Conservation (phyloP, 2,797 vertebrate genomes). For the Otolemur crassicaudatus region DNA sequence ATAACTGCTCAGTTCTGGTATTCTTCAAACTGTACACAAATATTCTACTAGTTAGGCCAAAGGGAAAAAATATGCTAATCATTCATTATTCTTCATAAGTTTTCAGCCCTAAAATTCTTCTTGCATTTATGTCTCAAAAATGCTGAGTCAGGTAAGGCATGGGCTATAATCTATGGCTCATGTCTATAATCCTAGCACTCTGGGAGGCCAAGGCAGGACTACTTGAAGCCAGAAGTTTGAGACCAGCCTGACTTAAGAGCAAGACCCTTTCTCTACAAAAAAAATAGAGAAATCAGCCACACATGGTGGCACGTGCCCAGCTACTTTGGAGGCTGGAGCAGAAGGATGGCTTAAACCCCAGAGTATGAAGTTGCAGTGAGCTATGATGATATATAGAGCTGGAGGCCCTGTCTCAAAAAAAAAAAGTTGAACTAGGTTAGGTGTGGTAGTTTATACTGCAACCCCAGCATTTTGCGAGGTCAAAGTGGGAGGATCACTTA, state of each 20-base stretch:
- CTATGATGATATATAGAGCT: not conserved
- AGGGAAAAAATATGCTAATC: not conserved
- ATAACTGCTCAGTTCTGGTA: not conserved
- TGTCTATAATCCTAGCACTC: not conserved
- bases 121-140: conserved; percentile 35
- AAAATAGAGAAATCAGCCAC: not conserved
- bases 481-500: not conserved
- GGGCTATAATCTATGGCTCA: not conserved
- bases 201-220: not conserved
- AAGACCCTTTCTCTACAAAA: not conserved
- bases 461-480: not conserved
- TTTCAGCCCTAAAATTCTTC: conserved; percentile 57
- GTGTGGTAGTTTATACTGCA: not conserved
- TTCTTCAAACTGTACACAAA: conserved; percentile 52
- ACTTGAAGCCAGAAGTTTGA: not conserved
- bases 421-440: not conserved
- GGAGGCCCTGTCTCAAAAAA: not conserved
- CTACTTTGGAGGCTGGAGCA: not conserved
- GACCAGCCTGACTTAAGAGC: not conserved
- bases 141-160: not conserved
- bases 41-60: conserved; percentile 19
- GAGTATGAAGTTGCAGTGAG: not conserved
- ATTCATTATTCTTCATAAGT: not conserved
- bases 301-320: not conserved
- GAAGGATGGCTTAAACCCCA: not conserved